Conservation (phyloP, 2,113 vertebrate species). For the Hystrix cristata region DNA sequence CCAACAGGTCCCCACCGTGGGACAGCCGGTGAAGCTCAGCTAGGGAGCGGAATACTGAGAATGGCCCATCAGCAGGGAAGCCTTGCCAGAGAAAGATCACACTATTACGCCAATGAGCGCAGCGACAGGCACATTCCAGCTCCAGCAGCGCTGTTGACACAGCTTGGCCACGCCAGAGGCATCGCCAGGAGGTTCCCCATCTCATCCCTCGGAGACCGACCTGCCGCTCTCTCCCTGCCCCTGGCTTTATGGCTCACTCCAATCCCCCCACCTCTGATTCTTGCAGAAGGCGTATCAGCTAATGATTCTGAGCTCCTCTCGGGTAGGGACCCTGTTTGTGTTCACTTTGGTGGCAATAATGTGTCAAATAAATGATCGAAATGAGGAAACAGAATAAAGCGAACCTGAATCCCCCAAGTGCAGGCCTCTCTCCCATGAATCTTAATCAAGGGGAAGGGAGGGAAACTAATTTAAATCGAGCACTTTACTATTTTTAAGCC, state of each 20-base stretch:
- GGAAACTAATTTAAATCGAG: background rate
- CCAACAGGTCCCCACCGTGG: background rate
- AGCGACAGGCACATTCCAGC: background rate
- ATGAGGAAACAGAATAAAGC: slow-evolving; percentile 1
- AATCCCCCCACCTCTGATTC: background rate
- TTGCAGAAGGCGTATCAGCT: background rate
- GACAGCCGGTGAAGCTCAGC: background rate
- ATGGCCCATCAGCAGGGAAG: background rate
- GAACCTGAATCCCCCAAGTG: background rate
- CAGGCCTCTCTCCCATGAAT: background rate
- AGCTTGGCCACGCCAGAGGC: background rate
- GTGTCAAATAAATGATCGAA: background rate
- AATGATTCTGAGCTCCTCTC: background rate
- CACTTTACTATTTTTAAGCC: slow-evolving; percentile 46
- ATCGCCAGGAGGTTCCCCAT: background rate
- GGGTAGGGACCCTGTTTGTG: background rate
- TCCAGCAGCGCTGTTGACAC: background rate
- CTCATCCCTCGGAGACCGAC: background rate
- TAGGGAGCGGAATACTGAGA: background rate
- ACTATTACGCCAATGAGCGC: background rate
- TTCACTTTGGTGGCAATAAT: background rate
- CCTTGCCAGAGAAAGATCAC: background rate
- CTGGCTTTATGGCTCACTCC: background rate
- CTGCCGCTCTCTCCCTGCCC: background rate
- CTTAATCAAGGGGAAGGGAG: slow-evolving; percentile 6